Percentiles rank a stretch among this genome's conserved stretches.
Evolutionary conservation across 2,113 vertebrate species (phyloP).

Genomic region (Bubo blakistoni): DNA sequence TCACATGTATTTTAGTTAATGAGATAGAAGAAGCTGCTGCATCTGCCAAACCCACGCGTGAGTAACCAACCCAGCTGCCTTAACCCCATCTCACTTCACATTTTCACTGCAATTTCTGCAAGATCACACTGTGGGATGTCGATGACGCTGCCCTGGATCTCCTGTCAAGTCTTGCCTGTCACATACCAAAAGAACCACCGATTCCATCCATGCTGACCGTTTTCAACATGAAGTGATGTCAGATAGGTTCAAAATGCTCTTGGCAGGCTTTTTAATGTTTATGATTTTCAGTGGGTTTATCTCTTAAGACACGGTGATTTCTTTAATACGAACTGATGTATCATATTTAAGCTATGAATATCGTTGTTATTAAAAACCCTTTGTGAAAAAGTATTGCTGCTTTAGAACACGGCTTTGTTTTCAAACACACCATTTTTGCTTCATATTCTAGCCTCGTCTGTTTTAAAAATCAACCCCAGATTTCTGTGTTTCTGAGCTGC

Average conservation of each 20-base stretch:
- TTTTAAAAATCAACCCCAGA: not conserved
- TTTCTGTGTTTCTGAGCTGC: not conserved
- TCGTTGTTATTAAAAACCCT: not conserved
- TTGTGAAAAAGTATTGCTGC: not conserved
- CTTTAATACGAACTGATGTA: not conserved
- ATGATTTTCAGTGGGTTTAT: not conserved
- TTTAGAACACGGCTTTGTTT: not conserved
- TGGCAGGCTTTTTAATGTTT: not conserved
- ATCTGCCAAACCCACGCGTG: not conserved
- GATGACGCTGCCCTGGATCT: not conserved
- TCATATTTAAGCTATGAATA: not conserved
- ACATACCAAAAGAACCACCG: not conserved
- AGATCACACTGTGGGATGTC: too few relatives aligned
- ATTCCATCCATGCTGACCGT: not conserved
- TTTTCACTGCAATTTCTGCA: not conserved
- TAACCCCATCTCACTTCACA: accelerated
- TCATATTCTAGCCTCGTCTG: not conserved
- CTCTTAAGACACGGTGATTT: not conserved
- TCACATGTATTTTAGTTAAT: not conserved
- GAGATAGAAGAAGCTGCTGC: not conserved
- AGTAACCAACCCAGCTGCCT: not conserved
- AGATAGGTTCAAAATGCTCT: not conserved
- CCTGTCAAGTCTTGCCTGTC: not conserved
- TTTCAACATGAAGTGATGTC: not conserved
- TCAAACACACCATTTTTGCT: not conserved